phyloP scores from a whole-genome alignment of 2,113 vertebrate species.

The Callopanchax toddi region DNA sequence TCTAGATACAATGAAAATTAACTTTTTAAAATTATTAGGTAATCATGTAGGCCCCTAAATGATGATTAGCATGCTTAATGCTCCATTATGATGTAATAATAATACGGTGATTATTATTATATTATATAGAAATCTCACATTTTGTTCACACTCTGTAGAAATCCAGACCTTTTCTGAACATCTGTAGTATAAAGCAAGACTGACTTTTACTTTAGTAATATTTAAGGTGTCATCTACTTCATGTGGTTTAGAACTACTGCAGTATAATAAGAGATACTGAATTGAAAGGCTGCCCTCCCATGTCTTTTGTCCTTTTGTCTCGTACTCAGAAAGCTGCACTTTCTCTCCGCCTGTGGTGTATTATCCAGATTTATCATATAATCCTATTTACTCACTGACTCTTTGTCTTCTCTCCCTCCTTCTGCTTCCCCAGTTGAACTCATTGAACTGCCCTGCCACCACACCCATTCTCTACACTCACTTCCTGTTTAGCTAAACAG shows the following conservation, averaged over 20 bases:
- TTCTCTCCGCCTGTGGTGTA: slow-evolving; percentile 14
- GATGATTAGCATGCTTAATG: too few species aligned
- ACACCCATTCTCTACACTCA: slow-evolving; percentile 59
- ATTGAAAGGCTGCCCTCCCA: background rate
- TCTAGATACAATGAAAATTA: too few species aligned
- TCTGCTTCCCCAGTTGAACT: slow-evolving; percentile 50
- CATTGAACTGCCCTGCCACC: slow-evolving; percentile 58
- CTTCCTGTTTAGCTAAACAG: slow-evolving; percentile 76
- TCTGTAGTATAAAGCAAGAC: background rate
- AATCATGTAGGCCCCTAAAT: too few species aligned
- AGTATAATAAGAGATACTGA: background rate
- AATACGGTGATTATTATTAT: background rate
- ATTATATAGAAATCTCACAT: background rate
- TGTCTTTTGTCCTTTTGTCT: background rate
- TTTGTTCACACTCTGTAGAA: too few species aligned
- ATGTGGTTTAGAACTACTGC: background rate
- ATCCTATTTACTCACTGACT: slow-evolving; percentile 42
- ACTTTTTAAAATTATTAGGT: too few species aligned
- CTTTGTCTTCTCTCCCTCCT: slow-evolving; percentile 29
- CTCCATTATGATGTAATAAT: too few species aligned
- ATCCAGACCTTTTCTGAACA: background rate
- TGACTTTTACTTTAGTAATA: background rate
- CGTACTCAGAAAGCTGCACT: slow-evolving; percentile 1
- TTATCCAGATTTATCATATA: slow-evolving; percentile 44
- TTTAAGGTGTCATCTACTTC: background rate